Evolutionary conservation across 2,113 vertebrate species (phyloP).

Genomic region (Dicentrarchus labrax): DNA sequence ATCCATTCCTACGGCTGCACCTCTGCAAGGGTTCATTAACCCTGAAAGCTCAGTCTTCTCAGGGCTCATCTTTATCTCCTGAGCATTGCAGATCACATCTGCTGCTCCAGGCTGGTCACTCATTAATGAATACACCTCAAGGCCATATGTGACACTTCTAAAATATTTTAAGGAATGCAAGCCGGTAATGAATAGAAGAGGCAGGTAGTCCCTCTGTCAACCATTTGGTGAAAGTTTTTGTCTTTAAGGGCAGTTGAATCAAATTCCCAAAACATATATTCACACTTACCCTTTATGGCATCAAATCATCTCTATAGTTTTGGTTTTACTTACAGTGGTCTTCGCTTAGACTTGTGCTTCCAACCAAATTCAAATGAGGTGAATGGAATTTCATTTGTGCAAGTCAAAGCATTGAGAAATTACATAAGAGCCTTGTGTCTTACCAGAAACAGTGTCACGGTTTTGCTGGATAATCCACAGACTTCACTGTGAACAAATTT

Average conservation of each 20-base stretch:
- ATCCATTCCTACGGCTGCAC: slow-evolving; percentile 63
- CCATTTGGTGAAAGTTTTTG: slow-evolving; percentile 2
- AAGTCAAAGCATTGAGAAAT: not conserved
- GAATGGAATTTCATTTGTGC: not conserved
- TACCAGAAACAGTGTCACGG: slow-evolving; percentile 37
- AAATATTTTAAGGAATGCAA: slow-evolving; percentile 54
- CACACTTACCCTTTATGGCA: not conserved
- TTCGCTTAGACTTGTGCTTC: not conserved
- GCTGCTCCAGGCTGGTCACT: slow-evolving; percentile 66
- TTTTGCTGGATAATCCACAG: slow-evolving; percentile 31
- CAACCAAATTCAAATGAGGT: not conserved
- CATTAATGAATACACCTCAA: slow-evolving; percentile 68
- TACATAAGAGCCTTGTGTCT: slow-evolving; percentile 1
- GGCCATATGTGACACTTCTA: slow-evolving; percentile 44
- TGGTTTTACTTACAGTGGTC: not conserved
- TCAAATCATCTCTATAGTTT: not conserved
- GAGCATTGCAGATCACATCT: slow-evolving; percentile 75
- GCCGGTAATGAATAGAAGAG: slow-evolving; percentile 33
- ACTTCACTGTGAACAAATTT: slow-evolving; percentile 41
- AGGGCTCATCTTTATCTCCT: slow-evolving; percentile 67
- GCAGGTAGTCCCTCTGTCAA: not conserved
- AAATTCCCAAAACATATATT: not conserved
- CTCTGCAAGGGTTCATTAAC: slow-evolving; percentile 80
- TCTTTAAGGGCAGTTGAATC: not conserved
- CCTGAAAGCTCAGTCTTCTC: slow-evolving; percentile 59